Evolutionary conservation across 2,113 vertebrate genomes (phyloP), one percentile per base, ranked within the genome.

Genomic region (Cyrtonyx montezumae): DNA sequence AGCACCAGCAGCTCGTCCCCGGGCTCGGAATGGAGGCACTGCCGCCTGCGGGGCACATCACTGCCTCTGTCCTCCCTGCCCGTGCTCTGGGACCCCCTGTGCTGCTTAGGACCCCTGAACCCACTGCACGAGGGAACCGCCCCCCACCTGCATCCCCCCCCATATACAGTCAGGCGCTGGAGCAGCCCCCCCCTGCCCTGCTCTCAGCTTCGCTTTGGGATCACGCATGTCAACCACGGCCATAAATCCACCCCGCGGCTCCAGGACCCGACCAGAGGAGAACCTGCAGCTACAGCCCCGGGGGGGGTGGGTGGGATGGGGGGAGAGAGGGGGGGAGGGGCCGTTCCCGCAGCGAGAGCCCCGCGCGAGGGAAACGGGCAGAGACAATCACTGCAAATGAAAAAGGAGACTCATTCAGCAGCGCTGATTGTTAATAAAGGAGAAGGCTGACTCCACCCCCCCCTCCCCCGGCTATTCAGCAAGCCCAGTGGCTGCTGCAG

Each of bases 361-460:
- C 23, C 3, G 13, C 4, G 5, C 40, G 6, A 13, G 62, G 14
- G 79, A 78, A 21, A 14, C 13, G 9, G 79, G 46, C 79, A 19
- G 30, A 34, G n/a, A 49, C 71, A 26, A 68, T 16, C 4, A 53
- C 87, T 61, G 62, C 84, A 4, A 81, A 66, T 0, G 66, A 83
- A 91, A 91, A 75, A 62, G n/a, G 56, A 84, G 80, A 85, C 91
- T 88, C 62, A 69, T 93, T 75, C 68, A 83, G 34, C 70, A 26
- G 94, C 2, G 2, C 89, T 49, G 84, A 4, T 20, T 59, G 55
- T 59, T 87, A 40, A 67, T 42, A 40, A 89, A 87, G 93, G 89
- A 92, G 78, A 58, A 66, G 90, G 78, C n/a, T 49, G 87, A 23
- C 0, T 8, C 13, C 13, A 2, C 20, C 23, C 18, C 6, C 28